Conservation (phyloP, 1,140 invertebrate genomes). For the Listronotus bonariensis region DNA sequence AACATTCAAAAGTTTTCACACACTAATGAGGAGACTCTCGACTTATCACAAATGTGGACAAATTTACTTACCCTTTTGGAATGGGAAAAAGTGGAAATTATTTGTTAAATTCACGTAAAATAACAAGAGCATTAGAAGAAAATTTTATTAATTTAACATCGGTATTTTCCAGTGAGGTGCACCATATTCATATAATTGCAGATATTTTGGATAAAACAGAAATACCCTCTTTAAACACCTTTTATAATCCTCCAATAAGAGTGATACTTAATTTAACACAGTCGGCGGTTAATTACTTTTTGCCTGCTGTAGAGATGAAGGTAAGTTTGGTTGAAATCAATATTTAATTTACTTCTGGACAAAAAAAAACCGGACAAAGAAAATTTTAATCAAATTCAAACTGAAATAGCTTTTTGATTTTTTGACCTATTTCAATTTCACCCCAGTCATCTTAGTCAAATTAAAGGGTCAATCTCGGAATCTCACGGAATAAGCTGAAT, state of each 20-base stretch:
- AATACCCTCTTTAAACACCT: conserved; percentile 49
- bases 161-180: conserved; percentile 53
- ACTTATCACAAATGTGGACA: conserved; percentile 54
- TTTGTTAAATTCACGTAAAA: conserved; percentile 56
- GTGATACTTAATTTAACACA: conserved; percentile 67
- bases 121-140: conserved; percentile 57
- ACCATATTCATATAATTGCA: conserved; percentile 58
- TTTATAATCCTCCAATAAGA: conserved; percentile 55
- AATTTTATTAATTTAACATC: conserved; percentile 59
- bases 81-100: conserved; percentile 60
- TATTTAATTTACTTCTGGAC: no score
- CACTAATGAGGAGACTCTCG: conserved; percentile 39
- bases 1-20: conserved; percentile 43
- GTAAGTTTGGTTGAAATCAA: conserved; percentile 53
- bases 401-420: no score
- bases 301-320: conserved; percentile 70
- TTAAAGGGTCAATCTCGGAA: no score
- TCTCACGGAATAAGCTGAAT: no score
- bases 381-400: no score
- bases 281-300: conserved; percentile 76
- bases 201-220: conserved; percentile 57
- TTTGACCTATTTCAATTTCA: no score
- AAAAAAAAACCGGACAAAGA: no score
- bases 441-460: no score
- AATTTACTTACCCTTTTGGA: conserved; percentile 59